These are phyloP conservation scores for Rhinophrynus dorsalis DNA, from an alignment of 2,797 vertebrate species.

Conservation along the genomic window DNA sequence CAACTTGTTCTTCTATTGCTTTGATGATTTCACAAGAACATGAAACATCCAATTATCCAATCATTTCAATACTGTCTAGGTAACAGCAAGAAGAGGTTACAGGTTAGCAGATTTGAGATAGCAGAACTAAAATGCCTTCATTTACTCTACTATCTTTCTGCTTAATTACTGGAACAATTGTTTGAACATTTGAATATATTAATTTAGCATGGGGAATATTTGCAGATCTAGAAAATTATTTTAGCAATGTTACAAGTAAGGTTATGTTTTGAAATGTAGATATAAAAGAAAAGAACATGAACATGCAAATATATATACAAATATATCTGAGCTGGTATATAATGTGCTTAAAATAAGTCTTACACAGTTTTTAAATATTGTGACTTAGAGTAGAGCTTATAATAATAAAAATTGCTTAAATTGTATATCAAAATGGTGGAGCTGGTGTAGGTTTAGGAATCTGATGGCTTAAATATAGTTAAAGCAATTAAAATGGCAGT, in stretches of 20 bases:
- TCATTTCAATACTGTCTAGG: constrained; percentile 52
- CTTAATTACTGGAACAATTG: constrained; percentile 66
- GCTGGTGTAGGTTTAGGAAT: too few relatives aligned
- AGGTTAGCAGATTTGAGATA: constrained; percentile 59
- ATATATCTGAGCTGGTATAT: too few relatives aligned
- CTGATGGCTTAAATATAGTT: too few relatives aligned
- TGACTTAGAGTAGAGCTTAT: too few relatives aligned
- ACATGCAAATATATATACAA: too few relatives aligned
- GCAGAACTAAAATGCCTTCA: constrained; percentile 52
- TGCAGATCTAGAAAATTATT: constrained; percentile 55
- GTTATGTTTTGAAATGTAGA: too few relatives aligned
- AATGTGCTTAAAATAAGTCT: too few relatives aligned
- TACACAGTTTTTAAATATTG: too few relatives aligned
- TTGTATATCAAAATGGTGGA: too few relatives aligned
- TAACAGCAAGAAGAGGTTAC: constrained; percentile 56
- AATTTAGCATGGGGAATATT: constrained; percentile 59
- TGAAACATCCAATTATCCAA: constrained; percentile 61
- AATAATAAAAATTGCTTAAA: too few relatives aligned
- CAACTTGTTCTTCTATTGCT: constrained; percentile 36
- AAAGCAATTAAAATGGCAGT: too few relatives aligned
- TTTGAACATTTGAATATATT: constrained; percentile 63
- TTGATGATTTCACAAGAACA: constrained; percentile 55
- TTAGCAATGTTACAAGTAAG: constrained; percentile 17
- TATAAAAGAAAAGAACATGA: too few relatives aligned
- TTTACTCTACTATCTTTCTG: constrained; percentile 59